Evolutionary conservation across 1,140 invertebrate species (phyloP), one percentile per base, ranked within the genome.

Genomic region (Scaptodrosophila lebanonensis): DNA sequence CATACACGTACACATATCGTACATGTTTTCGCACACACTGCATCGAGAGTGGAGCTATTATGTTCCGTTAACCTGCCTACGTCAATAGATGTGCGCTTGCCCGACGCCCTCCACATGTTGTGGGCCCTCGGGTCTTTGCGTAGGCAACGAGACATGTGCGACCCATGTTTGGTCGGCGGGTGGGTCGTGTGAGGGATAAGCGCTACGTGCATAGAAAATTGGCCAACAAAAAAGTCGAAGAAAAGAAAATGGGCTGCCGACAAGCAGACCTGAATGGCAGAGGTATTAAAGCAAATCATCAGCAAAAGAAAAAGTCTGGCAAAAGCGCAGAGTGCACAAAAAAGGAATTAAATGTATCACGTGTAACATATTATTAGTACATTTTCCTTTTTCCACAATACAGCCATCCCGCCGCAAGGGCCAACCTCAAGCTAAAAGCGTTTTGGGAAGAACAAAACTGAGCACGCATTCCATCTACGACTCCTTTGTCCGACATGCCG

Each of bases 321-420:
- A 33, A 45, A 52, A 36, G 27, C 18, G 22, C 18, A 29, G 12
- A 33, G 12, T 40, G 39, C 39, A 44, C 45, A 61, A 61, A 72
- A 69, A 56, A 39, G 20, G 39, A 62, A 66, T 79, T 69, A 82
- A 68, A 59, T 52, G 20, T 62, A 56, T 52, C 68, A 79, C 65
- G 65, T 75, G 69, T 66, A 61, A 57, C 42, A 38, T 62, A 73
- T 79, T 69, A 56, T 79, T 65, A 66, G 49, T 60, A 59, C 60
- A 69, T 59, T 73, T 66, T 33, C 75, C 54, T 62, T 62, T 66
- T 43, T 49, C 45, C 39, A 36, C n/a, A n/a, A n/a, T n/a, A n/a
- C n/a, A n/a, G n/a, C n/a, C n/a, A n/a, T n/a, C n/a, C n/a, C n/a
- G n/a, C n/a, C n/a, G n/a, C n/a, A n/a, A n/a, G n/a, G n/a, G n/a